Percentiles rank a stretch among this genome's conserved stretches.
These are phyloP conservation scores for Cerastis leucographa DNA, from an alignment of 2,888 invertebrate species.

Conservation along the genomic window DNA sequence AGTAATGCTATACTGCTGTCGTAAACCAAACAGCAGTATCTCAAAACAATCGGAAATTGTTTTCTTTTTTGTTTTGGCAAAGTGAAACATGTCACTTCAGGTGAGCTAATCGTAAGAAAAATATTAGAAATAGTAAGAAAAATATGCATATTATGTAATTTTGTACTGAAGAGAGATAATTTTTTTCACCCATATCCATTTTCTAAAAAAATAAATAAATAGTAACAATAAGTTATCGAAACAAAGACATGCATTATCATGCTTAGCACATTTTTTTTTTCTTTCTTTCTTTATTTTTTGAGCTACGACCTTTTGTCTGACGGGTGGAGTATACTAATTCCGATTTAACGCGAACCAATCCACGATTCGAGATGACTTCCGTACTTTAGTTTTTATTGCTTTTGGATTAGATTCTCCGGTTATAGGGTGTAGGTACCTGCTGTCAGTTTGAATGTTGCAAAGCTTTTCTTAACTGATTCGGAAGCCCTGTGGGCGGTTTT, in stretches of 20 bases:
- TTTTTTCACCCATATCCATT: too few relatives aligned
- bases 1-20: slow-evolving; percentile 36
- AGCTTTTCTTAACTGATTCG: slow-evolving; percentile 14
- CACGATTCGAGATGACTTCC: slow-evolving; percentile 78
- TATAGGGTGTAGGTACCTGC: slow-evolving; percentile 37
- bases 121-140: not conserved
- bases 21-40: not conserved
- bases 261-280: not conserved
- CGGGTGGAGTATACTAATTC: slow-evolving; percentile 72
- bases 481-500: not conserved
- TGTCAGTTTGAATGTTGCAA: slow-evolving; percentile 20
- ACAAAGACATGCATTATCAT: not conserved
- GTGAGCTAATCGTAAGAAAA: not conserved
- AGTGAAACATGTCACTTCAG: not conserved
- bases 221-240: too few relatives aligned
- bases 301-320: not conserved
- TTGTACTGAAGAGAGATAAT: not conserved
- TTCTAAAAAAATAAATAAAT: too few relatives aligned
- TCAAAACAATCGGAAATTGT: not conserved
- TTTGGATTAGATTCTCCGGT: slow-evolving; percentile 68
- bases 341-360: slow-evolving; percentile 75
- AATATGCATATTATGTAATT: not conserved
- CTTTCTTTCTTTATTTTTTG: not conserved
- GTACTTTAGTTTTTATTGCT: slow-evolving; percentile 79
- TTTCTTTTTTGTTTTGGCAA: not conserved